Percentiles rank a stretch among this genome's conserved stretches.
phyloP scores from a whole-genome alignment of 2,113 vertebrate genomes.

The Podarcis cretensis region DNA sequence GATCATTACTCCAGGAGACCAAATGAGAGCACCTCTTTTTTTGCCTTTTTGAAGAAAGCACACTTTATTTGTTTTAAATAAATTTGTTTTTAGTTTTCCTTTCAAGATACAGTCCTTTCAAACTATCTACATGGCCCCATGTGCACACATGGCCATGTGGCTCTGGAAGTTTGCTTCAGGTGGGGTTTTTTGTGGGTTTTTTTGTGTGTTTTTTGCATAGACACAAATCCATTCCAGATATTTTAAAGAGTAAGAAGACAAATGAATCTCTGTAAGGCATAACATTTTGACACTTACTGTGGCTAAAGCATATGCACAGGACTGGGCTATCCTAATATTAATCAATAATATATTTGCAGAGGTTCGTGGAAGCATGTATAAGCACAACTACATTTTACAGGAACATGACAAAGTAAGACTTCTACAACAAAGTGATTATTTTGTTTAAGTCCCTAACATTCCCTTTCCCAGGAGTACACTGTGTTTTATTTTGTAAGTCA shows the following conservation, averaged over 20 bases:
- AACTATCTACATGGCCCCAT: not conserved
- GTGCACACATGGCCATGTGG: not conserved
- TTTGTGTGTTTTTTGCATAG: too few relatives aligned
- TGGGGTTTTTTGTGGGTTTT: too few relatives aligned
- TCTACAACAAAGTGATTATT: not conserved
- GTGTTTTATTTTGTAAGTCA: conserved; percentile 66
- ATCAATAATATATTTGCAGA: not conserved
- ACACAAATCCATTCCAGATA: too few relatives aligned
- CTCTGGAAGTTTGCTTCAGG: not conserved
- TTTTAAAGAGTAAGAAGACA: accelerated
- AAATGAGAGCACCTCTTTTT: conserved; percentile 4
- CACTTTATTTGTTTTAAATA: not conserved
- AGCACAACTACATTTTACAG: not conserved
- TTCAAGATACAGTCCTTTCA: not conserved
- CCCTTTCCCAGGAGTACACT: conserved; percentile 46
- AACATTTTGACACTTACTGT: not conserved
- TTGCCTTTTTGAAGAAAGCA: not conserved
- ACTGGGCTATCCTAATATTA: not conserved
- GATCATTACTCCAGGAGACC: not conserved
- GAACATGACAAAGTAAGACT: not conserved
- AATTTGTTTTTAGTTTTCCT: not conserved
- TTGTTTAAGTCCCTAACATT: not conserved
- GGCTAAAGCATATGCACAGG: not conserved
- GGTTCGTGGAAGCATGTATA: not conserved
- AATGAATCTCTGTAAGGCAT: not conserved